Conservation (phyloP, 2,797 vertebrate species). For the Sebastiscus albofasciatus region DNA sequence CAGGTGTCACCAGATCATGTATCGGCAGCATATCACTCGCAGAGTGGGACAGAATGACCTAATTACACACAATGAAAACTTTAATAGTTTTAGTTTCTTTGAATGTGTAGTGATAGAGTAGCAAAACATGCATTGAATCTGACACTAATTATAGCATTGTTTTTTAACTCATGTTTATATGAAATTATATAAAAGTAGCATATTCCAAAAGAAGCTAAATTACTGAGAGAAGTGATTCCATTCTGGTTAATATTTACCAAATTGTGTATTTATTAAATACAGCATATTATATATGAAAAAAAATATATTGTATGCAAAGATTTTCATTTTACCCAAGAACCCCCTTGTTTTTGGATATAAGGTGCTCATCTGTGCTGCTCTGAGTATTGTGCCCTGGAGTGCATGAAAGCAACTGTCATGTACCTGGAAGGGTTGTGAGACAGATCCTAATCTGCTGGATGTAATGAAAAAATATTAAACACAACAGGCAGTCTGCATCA, state of each 20-base stretch:
- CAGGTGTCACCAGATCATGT: constrained; percentile 4
- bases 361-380: not conserved
- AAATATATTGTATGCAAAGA: not conserved
- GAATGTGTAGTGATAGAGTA: too few relatives aligned
- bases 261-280: not conserved
- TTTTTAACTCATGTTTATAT: not conserved
- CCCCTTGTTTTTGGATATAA: not conserved
- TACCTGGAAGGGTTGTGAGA: not conserved
- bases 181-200: not conserved
- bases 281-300: not conserved
- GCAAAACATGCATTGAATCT: not conserved
- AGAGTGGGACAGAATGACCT: not conserved
- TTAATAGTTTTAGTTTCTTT: not conserved
- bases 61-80: not conserved
- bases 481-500: not conserved
- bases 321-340: not conserved
- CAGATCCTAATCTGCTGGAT: constrained; percentile 5
- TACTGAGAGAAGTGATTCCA: not conserved
- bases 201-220: not conserved
- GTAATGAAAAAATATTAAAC: not conserved
- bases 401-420: not conserved
- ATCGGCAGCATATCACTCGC: not conserved
- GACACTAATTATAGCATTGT: not conserved
- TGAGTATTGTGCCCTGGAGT: not conserved
- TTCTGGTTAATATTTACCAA: not conserved